These are phyloP conservation scores for Drosophila kanapiae DNA, from an alignment of 1,140 invertebrate genomes.

Conservation along the genomic window DNA sequence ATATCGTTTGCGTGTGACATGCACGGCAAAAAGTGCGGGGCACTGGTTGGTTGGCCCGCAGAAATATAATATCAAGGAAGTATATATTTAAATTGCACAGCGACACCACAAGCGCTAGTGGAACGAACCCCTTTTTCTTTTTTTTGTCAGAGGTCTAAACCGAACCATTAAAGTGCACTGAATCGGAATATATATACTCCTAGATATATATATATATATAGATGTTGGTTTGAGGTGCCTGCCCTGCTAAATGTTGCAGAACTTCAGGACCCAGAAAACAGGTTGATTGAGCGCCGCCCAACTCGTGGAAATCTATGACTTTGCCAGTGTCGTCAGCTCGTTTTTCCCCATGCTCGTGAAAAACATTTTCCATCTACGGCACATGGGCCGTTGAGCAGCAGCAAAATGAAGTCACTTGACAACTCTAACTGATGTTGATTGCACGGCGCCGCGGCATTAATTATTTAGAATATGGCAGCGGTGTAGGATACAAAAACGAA, in stretches of 20 bases:
- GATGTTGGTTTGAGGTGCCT: slow-evolving; percentile 24
- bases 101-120: slow-evolving; percentile 37
- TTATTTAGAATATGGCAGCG: slow-evolving; percentile 66
- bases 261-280: slow-evolving; percentile 43
- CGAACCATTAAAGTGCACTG: slow-evolving; percentile 72
- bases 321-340: slow-evolving; percentile 64
- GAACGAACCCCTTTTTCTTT: slow-evolving; percentile 13
- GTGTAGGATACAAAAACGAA: slow-evolving; percentile 7
- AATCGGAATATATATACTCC: slow-evolving; percentile 41
- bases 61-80: slow-evolving; percentile 49
- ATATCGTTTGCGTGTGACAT: slow-evolving; percentile 71
- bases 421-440: slow-evolving; percentile 78
- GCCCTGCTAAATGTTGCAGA: slow-evolving; percentile 61
- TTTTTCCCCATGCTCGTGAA: slow-evolving; percentile 12
- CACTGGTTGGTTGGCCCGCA: slow-evolving; percentile 11
- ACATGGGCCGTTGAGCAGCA: slow-evolving; percentile 32
- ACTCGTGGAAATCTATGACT: slow-evolving; percentile 58
- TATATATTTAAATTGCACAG: slow-evolving; percentile 60
- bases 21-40: slow-evolving; percentile 38
- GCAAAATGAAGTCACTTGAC: slow-evolving; percentile 73
- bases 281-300: slow-evolving; percentile 32
- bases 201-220: slow-evolving; percentile 18
- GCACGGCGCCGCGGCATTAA: slow-evolving; percentile 69
- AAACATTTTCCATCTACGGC: slow-evolving; percentile 28
- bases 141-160: slow-evolving; percentile 15